Conservation (phyloP, 2,888 invertebrate species). For the Dynastes tityus region DNA sequence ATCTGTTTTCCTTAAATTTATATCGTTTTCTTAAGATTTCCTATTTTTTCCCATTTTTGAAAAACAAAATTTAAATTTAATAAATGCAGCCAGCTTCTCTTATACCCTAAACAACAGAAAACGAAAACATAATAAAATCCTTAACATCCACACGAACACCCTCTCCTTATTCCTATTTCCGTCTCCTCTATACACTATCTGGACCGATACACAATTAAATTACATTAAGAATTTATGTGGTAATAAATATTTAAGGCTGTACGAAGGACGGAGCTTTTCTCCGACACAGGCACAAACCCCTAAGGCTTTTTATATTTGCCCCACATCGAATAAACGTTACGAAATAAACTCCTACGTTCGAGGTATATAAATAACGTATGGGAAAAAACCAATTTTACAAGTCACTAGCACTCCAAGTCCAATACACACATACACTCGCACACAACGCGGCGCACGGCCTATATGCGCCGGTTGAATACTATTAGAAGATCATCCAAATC, state of each 20-base stretch:
- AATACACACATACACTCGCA: slow-evolving; percentile 28
- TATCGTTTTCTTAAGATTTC: no score
- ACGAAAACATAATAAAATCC: background rate
- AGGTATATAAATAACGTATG: slow-evolving; percentile 46
- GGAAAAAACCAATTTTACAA: slow-evolving; percentile 50
- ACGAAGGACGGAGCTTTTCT: background rate
- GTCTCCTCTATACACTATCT: no score
- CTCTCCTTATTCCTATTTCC: background rate
- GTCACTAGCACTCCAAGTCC: slow-evolving; percentile 47
- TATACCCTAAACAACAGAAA: no score
- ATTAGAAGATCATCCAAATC: slow-evolving; percentile 31
- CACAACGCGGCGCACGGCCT: background rate
- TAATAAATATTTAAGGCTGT: slow-evolving; percentile 42
- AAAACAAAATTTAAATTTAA: no score
- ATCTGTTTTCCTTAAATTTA: no score
- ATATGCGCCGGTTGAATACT: background rate
- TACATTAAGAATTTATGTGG: slow-evolving; percentile 37
- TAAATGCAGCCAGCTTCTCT: no score
- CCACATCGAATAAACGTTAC: slow-evolving; percentile 43
- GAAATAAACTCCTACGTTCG: slow-evolving; percentile 45
- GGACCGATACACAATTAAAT: slow-evolving; percentile 34
- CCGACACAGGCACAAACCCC: slow-evolving; percentile 8
- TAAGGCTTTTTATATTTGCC: slow-evolving; percentile 40
- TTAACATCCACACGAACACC: background rate
- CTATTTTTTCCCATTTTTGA: no score